A percentile compares a stretch with the other conserved stretches of the same genome.
Evolutionary conservation across 2,888 invertebrate species (phyloP).

Genomic region (Dyspetes luteomarginatus): DNA sequence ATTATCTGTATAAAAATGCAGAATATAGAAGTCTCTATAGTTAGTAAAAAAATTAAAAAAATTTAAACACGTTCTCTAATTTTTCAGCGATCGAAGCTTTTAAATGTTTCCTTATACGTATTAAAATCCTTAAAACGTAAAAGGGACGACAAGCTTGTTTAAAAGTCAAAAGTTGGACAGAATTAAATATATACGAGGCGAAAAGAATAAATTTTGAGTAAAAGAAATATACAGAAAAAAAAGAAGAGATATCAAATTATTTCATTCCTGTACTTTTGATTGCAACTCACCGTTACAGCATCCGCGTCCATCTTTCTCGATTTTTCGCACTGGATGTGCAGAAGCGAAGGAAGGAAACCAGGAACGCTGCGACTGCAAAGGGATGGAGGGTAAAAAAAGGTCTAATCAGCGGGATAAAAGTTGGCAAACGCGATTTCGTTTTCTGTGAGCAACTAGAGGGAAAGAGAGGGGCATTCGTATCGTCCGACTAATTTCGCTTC

Average conservation of each 20-base stretch:
- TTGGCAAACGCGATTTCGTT: conserved; percentile 50
- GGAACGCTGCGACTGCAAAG: background rate
- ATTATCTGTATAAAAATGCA: too few species aligned
- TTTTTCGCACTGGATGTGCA: background rate
- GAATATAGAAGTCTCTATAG: too few species aligned
- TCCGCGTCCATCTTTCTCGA: background rate
- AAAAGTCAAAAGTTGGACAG: background rate
- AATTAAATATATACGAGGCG: conserved; percentile 11
- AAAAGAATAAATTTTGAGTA: background rate
- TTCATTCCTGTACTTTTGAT: conserved; percentile 16
- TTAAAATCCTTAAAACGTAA: background rate
- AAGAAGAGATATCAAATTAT: background rate
- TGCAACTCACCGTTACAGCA: background rate
- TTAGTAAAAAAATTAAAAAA: too few species aligned
- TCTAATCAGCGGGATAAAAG: conserved; percentile 59
- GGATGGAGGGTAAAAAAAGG: conserved; percentile 6
- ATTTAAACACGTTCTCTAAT: too few species aligned
- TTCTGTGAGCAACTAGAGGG: conserved; percentile 26
- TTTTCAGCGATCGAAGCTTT: background rate
- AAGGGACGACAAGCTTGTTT: background rate
- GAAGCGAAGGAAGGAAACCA: background rate
- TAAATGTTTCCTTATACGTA: background rate
- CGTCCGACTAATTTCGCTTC: conserved; percentile 38
- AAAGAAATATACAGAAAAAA: background rate
- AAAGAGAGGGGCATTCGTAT: too few species aligned